These are phyloP conservation scores for Syngnathus typhle DNA, from an alignment of 2,113 vertebrate species.

Conservation along the genomic window DNA sequence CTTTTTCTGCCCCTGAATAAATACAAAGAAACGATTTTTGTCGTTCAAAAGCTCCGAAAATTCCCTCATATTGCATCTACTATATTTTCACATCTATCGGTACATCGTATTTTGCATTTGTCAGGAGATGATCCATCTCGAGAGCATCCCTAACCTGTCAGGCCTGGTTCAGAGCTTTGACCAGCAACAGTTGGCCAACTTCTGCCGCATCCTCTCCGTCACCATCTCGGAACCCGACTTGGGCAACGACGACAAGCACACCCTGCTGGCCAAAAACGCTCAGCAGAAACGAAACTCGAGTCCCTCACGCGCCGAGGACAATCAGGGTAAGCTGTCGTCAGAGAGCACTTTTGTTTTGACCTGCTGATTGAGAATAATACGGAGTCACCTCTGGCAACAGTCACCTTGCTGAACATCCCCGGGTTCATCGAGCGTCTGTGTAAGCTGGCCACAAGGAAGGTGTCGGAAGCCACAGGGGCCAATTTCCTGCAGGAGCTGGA, in stretches of 20 bases:
- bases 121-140: constrained; percentile 96
- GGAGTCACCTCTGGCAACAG: constrained; percentile 54
- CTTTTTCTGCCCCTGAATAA: background rate
- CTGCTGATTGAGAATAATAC: background rate
- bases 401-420: constrained; percentile 91
- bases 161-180: constrained; percentile 94
- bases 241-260: constrained; percentile 96
- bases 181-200: constrained; percentile 97
- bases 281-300: constrained; percentile 87
- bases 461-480: constrained; percentile 87
- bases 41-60: too few species aligned
- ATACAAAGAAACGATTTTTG: too few species aligned
- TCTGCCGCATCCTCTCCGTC: constrained; percentile 96
- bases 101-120: background rate
- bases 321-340: constrained; percentile 78
- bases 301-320: constrained; percentile 89
- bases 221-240: constrained; percentile 95
- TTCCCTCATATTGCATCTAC: too few species aligned
- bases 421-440: constrained; percentile 93
- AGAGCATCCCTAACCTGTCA: constrained; percentile 89
- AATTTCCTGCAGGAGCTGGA: constrained; percentile 94
- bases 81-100: too few species aligned
- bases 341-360: background rate
- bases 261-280: constrained; percentile 91
- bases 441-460: constrained; percentile 91